These are phyloP conservation scores for Scophthalmus maximus DNA, from an alignment of 2,113 vertebrate species.

Conservation along the genomic window DNA sequence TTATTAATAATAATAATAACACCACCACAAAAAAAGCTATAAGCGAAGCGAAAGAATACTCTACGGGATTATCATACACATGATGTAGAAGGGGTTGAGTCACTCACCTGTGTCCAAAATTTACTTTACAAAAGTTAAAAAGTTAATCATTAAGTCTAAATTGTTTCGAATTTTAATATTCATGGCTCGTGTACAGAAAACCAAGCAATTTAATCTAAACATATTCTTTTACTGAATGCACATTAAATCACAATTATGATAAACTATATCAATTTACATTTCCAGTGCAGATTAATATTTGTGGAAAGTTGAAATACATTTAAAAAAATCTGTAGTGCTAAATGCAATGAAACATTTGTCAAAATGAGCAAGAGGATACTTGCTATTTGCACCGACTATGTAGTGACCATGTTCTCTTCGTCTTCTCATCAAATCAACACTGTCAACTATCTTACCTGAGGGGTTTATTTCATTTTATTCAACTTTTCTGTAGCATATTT, in stretches of 20 bases:
- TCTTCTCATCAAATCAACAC: not conserved
- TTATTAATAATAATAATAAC: no score
- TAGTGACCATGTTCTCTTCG: not conserved
- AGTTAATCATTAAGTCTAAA: no score
- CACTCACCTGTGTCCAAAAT: no score
- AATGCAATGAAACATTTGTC: not conserved
- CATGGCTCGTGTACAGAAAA: no score
- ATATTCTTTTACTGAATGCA: no score
- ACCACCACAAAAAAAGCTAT: no score
- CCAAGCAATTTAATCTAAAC: no score
- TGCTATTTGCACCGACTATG: not conserved
- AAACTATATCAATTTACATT: not conserved
- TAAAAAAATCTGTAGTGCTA: not conserved
- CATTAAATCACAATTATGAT: not conserved
- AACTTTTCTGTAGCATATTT: slow-evolving; percentile 24
- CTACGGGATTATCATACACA: no score
- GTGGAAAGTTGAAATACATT: not conserved
- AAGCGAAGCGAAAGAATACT: no score
- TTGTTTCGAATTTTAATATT: no score
- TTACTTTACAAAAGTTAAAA: no score
- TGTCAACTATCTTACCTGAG: not conserved
- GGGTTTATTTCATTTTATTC: slow-evolving; percentile 43
- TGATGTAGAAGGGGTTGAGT: no score
- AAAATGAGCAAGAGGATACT: not conserved
- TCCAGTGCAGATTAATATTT: not conserved